These are phyloP conservation scores for Catostomus latipinnis DNA, from an alignment of 2,797 vertebrate genomes.

Conservation along the genomic window DNA sequence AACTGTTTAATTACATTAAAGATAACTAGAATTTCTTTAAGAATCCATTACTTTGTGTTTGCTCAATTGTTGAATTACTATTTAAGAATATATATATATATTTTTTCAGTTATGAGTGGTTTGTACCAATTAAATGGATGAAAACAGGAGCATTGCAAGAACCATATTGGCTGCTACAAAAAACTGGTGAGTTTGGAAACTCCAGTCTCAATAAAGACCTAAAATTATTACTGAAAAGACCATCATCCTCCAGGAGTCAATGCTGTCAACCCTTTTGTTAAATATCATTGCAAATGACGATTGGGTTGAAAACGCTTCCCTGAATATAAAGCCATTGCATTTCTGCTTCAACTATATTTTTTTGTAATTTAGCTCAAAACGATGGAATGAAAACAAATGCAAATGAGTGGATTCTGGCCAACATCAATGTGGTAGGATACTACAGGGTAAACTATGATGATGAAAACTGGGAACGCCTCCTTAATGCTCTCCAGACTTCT, in stretches of 20 bases:
- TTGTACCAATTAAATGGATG: constrained; percentile 81
- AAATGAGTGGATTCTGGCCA: constrained; percentile 81
- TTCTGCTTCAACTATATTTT: background rate
- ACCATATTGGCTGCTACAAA: constrained; percentile 68
- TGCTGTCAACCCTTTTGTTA: no score
- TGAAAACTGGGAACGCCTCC: constrained; percentile 84
- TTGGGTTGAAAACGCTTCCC: background rate
- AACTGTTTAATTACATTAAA: background rate
- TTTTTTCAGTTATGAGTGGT: constrained; percentile 86
- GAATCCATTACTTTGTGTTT: background rate
- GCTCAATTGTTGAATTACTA: background rate
- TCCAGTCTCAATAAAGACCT: no score
- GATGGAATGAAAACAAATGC: fast-evolving
- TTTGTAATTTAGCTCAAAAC: constrained; percentile 3
- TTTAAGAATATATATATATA: background rate
- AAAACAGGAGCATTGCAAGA: fast-evolving
- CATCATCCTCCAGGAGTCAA: no score
- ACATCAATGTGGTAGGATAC: constrained; percentile 84
- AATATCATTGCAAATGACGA: no score
- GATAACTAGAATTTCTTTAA: background rate
- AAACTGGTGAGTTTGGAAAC: constrained; percentile 59
- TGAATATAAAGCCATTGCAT: background rate
- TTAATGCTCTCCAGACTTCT: constrained; percentile 35
- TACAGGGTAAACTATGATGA: constrained; percentile 93
- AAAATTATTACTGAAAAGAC: no score